Conservation (phyloP, 1,140 invertebrate genomes). For the Goniozus legneri region DNA sequence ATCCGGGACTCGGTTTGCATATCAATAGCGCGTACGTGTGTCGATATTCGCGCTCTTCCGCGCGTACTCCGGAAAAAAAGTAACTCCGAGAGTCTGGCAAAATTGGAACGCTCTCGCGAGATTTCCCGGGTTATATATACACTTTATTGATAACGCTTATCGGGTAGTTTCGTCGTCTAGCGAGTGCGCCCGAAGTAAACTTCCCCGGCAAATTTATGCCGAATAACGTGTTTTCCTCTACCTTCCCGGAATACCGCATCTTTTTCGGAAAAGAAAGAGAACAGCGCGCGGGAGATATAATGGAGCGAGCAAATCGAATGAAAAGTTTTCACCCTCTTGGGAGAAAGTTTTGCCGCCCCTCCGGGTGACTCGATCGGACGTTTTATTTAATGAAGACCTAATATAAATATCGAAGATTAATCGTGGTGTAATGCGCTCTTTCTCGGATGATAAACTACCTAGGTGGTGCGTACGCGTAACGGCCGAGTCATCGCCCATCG, state of each 20-base stretch:
- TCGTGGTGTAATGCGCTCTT: constrained; percentile 40
- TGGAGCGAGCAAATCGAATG: no score
- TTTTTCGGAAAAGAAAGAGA: no score
- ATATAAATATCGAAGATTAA: constrained; percentile 50
- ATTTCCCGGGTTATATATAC: constrained; percentile 16
- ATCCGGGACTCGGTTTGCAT: constrained; percentile 41
- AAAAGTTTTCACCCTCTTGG: no score
- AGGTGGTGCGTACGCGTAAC: constrained; percentile 29
- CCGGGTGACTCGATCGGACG: constrained; percentile 19
- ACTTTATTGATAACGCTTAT: constrained; percentile 32
- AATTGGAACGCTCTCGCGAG: constrained; percentile 22
- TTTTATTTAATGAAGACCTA: constrained; percentile 38
- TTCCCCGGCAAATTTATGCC: constrained; percentile 5
- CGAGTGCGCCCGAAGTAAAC: constrained; percentile 4
- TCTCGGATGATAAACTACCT: constrained; percentile 40
- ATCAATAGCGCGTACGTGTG: constrained; percentile 36
- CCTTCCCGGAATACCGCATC: no score
- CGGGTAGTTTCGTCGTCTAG: constrained; percentile 1
- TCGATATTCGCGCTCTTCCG: not conserved
- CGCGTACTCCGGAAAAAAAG: no score
- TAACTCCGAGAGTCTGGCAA: no score
- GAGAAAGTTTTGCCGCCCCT: no score
- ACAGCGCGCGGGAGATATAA: no score
- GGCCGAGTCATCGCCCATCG: constrained; percentile 43
- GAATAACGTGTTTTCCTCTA: constrained; percentile 9